A percentile compares a stretch with the other conserved stretches of the same genome.
Conservation (phyloP, 2,113 vertebrate genomes). For the Choloepus hoffmanni region DNA sequence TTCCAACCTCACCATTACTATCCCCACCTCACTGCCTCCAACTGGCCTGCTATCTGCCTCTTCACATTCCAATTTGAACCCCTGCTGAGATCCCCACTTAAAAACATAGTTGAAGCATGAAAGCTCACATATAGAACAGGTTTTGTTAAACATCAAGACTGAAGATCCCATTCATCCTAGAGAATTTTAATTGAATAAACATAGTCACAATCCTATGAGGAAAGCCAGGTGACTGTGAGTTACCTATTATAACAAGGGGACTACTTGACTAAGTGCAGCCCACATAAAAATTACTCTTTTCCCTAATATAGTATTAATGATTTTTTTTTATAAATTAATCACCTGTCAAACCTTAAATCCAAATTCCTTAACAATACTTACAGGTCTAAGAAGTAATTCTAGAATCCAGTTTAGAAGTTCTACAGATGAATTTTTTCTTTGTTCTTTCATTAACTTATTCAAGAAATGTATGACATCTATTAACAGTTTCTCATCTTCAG, state of each 20-base stretch:
- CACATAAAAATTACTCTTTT: neutral
- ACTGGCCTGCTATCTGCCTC: neutral
- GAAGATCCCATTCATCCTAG: neutral
- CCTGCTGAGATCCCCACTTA: neutral
- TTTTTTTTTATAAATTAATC: slow-evolving; percentile 52
- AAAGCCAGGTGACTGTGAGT: neutral
- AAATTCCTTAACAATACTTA: slow-evolving; percentile 82
- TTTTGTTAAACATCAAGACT: neutral
- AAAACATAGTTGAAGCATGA: neutral
- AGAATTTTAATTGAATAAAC: neutral
- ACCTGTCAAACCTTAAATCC: slow-evolving; percentile 58
- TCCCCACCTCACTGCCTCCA: neutral
- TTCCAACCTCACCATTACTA: neutral
- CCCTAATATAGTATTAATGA: neutral
- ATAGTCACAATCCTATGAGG: neutral
- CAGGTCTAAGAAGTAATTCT: slow-evolving; percentile 92
- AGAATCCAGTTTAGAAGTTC: slow-evolving; percentile 93
- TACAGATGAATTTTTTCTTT: slow-evolving; percentile 84
- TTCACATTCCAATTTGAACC: neutral
- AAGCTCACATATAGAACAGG: neutral
- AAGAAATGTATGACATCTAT: slow-evolving; percentile 94
- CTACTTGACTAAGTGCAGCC: neutral
- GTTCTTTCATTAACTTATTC: slow-evolving; percentile 90
- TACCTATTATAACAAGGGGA: neutral
- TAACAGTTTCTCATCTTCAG: slow-evolving; percentile 95